Evolutionary conservation across 1,140 invertebrate species (phyloP).

Genomic region (Solenopsis fugax): DNA sequence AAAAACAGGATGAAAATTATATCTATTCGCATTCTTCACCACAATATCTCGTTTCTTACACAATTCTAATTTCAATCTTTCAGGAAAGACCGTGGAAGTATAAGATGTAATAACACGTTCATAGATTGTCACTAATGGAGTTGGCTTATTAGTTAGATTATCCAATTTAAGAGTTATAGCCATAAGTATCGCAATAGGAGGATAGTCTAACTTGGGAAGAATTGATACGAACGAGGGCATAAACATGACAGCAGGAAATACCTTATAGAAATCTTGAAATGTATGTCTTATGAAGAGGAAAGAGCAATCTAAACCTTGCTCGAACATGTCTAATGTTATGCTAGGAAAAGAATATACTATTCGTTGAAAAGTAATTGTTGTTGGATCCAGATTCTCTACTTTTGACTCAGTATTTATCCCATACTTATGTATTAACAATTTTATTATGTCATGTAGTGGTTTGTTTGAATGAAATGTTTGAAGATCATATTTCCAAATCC

Average conservation of each 20-base stretch:
- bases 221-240: not conserved
- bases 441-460: not conserved
- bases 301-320: too few species aligned
- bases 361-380: not conserved
- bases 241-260: too few species aligned
- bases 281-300: too few species aligned
- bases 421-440: not conserved
- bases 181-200: not conserved
- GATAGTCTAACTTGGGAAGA: not conserved
- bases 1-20: not conserved
- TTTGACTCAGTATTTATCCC: not conserved
- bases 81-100: not conserved
- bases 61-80: not conserved
- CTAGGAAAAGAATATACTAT: not conserved
- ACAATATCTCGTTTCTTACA: not conserved
- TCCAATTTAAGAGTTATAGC: not conserved
- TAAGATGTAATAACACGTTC: not conserved
- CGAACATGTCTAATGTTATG: too few species aligned
- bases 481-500: not conserved
- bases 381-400: not conserved
- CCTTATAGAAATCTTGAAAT: too few species aligned
- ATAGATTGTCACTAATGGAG: not conserved
- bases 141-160: not conserved
- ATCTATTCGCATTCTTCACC: not conserved
- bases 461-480: not conserved